Base-by-base conservation (phyloP, 2,113 vertebrate species). In the Pterocles burchelli region DNA sequence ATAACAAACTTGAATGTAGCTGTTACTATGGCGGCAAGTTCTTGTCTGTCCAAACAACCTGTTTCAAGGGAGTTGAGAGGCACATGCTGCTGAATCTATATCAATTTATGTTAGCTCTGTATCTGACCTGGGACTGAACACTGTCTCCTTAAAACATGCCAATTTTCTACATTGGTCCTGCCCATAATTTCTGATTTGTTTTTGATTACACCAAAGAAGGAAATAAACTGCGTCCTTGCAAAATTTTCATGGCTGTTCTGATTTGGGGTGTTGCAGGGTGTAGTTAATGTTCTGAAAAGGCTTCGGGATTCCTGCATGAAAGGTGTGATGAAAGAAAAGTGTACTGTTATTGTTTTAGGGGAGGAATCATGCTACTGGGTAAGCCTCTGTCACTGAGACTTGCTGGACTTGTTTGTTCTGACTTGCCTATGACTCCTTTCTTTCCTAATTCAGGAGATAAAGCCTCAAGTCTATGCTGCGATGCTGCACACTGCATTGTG, bases 331-430 rank as follows among this genome's bases (percentile, higher is more conserved):
- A 95, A 97, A 95, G 92, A 97, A 41, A 41, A 93, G 66, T 85
- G 89, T 90, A 95, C 94, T 96, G 96, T 96, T 97, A 95, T 95
- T 96, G 94, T 96, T 97, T 96, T 97, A 96, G 93, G 90, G 87
- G 96, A 97, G 96, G 96, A 97, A 97, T 94, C 93, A 94, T 95
- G 34, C 95, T 91, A 87, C 84, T 83, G 57, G 97, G 75, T 96
- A 97, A 96, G 93, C 92, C 85, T 96, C 95, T 97, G 97, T 96
- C 97, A 96, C 95, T 93, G 49, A 85, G 95, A 97, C 97, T 96
- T 71, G 97, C 93, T 92, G 90, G 96, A 97, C 97, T 97, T 71
- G 97, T 97, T 97, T 96, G 96, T 95, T 97, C 95, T 96, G 96
- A 95, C 95, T 95, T 91, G 94, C 93, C 95, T 89, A 91, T 96